A percentile compares a stretch with the other conserved stretches of the same genome.
These are phyloP conservation scores for Aquatica leii DNA, from an alignment of 2,888 invertebrate genomes.

Conservation along the genomic window DNA sequence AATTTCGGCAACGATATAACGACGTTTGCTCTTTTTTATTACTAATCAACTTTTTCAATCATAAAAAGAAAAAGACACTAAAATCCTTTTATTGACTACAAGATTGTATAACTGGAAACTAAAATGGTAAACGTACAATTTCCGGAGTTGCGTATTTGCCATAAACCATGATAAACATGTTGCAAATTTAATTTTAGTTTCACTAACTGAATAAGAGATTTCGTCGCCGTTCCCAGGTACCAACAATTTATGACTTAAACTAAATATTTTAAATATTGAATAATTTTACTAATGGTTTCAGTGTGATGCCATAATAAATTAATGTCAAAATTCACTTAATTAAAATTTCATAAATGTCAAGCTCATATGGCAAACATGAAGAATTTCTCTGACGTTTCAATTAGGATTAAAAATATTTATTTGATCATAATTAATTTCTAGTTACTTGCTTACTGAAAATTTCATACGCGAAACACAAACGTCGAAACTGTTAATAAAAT, in stretches of 20 bases:
- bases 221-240: constrained; percentile 27
- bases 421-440: too few relatives aligned
- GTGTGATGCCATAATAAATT: neutral
- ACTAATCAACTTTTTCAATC: constrained; percentile 21
- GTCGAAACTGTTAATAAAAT: too few relatives aligned
- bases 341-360: constrained; percentile 26
- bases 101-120: neutral
- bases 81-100: constrained; percentile 14
- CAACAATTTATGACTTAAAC: constrained; percentile 13
- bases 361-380: constrained; percentile 9
- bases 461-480: too few relatives aligned
- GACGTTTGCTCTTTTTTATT: constrained; percentile 22
- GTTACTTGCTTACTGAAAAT: too few relatives aligned
- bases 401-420: too few relatives aligned
- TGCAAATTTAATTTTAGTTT: constrained; percentile 34
- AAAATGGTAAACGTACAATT: neutral
- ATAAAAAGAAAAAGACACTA: constrained; percentile 21
- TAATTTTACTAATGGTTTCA: constrained; percentile 19
- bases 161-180: constrained; percentile 27
- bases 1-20: constrained; percentile 30
- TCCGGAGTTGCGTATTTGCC: constrained; percentile 11
- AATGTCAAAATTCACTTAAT: constrained; percentile 16
- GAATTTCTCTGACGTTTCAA: too few relatives aligned
- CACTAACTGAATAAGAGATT: constrained; percentile 35
- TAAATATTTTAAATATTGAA: constrained; percentile 23